phyloP scores from a whole-genome alignment of 92 coral and sea anemone genomes.

The Zoanthus sansibaricus region DNA sequence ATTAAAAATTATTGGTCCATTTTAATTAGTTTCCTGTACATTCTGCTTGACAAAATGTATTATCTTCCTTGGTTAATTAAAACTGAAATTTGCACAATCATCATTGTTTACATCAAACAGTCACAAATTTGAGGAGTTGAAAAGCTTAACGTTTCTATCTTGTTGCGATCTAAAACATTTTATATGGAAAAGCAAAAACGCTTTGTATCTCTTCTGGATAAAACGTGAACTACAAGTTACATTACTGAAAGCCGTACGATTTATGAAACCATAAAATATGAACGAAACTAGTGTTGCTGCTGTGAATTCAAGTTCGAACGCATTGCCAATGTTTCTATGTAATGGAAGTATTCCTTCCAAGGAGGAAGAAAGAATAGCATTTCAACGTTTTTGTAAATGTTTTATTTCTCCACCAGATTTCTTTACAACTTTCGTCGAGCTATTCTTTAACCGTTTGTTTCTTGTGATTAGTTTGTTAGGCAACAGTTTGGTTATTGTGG shows the following conservation, averaged over 20 bases:
- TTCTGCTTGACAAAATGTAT: not conserved
- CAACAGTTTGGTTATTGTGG: conserved; percentile 73
- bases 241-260: not conserved
- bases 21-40: conserved; percentile 4
- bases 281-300: not conserved
- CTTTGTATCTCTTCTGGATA: not conserved
- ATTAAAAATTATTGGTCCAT: conserved; percentile 2
- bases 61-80: not conserved
- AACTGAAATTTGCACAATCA: not conserved
- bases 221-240: not conserved
- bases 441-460: conserved; percentile 77
- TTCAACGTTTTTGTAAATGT: conserved; percentile 68
- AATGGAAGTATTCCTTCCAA: conserved; percentile 63
- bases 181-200: not conserved
- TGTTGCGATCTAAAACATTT: not conserved
- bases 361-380: conserved; percentile 45
- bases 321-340: conserved; percentile 51
- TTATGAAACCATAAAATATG: not conserved
- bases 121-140: not conserved
- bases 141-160: not conserved
- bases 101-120: no score
- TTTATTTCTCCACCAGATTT: conserved; percentile 59
- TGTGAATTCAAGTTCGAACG: not conserved
- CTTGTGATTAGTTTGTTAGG: conserved; percentile 73
- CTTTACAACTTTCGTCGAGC: conserved; percentile 57